phyloP scores from a whole-genome alignment of 2,797 vertebrate genomes.

The Enteromius thamalakanensis region DNA sequence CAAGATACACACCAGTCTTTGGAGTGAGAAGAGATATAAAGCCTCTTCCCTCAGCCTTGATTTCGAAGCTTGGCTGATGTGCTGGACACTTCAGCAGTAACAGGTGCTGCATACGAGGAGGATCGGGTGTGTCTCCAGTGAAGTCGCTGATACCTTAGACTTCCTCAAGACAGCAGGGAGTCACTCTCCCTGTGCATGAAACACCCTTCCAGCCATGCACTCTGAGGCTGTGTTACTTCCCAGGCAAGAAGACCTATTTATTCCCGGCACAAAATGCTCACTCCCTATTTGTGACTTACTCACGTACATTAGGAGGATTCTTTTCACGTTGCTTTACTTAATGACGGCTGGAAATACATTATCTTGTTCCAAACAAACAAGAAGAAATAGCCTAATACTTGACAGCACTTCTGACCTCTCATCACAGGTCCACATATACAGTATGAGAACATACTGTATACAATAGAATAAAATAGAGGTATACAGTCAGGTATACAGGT shows the following conservation, averaged over 20 bases:
- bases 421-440: not conserved
- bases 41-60: slow-evolving; percentile 22
- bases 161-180: slow-evolving; percentile 61
- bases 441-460: not conserved
- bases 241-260: slow-evolving; percentile 73
- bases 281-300: slow-evolving; percentile 39
- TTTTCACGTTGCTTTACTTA: slow-evolving; percentile 14
- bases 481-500: not conserved
- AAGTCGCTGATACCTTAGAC: slow-evolving; percentile 64
- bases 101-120: slow-evolving; percentile 46
- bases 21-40: slow-evolving; percentile 36
- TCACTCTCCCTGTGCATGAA: slow-evolving; percentile 65
- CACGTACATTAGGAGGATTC: slow-evolving; percentile 29
- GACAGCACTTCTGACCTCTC: not conserved
- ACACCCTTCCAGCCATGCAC: slow-evolving; percentile 30
- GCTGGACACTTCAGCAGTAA: slow-evolving; percentile 50
- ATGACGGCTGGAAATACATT: slow-evolving; percentile 29
- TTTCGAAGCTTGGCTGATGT: slow-evolving; percentile 38
- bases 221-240: slow-evolving; percentile 54
- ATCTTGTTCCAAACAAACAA: slow-evolving; percentile 20
- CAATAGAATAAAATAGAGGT: not conserved
- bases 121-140: slow-evolving; percentile 33
- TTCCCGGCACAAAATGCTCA: slow-evolving; percentile 63
- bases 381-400: not conserved
- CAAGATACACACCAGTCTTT: slow-evolving; percentile 4